Conservation (phyloP, 2,113 vertebrate genomes). For the Myodes glareolus region DNA sequence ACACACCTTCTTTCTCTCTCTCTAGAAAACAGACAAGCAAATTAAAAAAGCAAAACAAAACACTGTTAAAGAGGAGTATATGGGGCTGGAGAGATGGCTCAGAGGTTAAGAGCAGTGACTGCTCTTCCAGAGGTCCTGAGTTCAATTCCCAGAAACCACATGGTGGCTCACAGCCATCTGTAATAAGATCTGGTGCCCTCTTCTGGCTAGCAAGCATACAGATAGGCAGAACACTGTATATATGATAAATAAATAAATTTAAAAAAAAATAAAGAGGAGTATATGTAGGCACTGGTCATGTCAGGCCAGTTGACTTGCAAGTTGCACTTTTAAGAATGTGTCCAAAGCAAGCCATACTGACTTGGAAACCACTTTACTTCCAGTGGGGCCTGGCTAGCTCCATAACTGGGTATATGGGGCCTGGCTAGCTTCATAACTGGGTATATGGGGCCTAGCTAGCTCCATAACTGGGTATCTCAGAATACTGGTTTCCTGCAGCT, state of each 20-base stretch:
- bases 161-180: no score
- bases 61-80: neutral
- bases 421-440: no score
- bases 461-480: neutral
- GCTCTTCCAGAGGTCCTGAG: no score
- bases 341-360: neutral
- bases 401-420: fast-evolving
- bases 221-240: no score
- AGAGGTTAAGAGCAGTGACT: no score
- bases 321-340: neutral
- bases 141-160: no score
- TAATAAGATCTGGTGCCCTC: no score
- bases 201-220: no score
- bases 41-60: neutral
- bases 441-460: no score
- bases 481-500: no score
- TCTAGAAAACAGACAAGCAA: neutral
- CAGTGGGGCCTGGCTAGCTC: neutral
- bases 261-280: neutral
- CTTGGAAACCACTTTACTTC: neutral
- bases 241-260: no score
- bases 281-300: neutral
- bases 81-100: no score
- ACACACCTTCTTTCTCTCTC: neutral
- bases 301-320: neutral